These are phyloP conservation scores for Pseudomyrmex concolor DNA, from an alignment of 1,140 invertebrate genomes.

Conservation along the genomic window DNA sequence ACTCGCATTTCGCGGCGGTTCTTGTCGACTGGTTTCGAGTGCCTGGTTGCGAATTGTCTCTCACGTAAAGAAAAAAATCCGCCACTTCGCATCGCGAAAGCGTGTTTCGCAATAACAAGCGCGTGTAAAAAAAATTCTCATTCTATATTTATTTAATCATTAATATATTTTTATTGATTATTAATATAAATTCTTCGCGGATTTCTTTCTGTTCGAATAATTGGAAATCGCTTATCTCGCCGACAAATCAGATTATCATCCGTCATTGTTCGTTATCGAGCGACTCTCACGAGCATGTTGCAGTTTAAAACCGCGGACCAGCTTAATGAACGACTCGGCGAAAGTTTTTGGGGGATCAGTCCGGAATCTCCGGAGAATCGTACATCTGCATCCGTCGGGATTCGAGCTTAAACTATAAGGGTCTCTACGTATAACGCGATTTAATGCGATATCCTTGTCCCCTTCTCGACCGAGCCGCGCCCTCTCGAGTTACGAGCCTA, in stretches of 20 bases:
- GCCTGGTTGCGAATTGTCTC: neutral
- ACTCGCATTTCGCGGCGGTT: neutral
- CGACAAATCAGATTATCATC: constrained; percentile 20
- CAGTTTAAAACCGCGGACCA: constrained; percentile 58
- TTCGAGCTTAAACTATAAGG: constrained; percentile 72
- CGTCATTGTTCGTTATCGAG: constrained; percentile 38
- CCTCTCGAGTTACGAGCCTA: constrained; percentile 54
- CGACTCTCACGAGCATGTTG: neutral
- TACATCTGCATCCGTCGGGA: constrained; percentile 62
- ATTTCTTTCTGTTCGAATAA: neutral
- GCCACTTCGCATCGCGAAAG: neutral
- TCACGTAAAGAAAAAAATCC: neutral
- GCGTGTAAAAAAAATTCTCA: too few species aligned
- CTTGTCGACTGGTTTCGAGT: neutral
- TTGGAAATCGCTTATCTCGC: neutral
- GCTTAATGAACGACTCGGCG: constrained; percentile 73
- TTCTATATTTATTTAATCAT: too few species aligned
- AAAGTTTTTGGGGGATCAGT: constrained; percentile 63
- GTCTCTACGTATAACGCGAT: constrained; percentile 70
- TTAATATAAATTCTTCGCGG: too few species aligned
- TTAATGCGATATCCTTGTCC: constrained; percentile 74
- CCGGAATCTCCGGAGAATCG: constrained; percentile 60
- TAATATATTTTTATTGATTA: too few species aligned
- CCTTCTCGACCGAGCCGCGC: constrained; percentile 20
- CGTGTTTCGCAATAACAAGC: neutral